phyloP scores from a whole-genome alignment of 2,113 vertebrate species.

The Crypturellus undulatus region DNA sequence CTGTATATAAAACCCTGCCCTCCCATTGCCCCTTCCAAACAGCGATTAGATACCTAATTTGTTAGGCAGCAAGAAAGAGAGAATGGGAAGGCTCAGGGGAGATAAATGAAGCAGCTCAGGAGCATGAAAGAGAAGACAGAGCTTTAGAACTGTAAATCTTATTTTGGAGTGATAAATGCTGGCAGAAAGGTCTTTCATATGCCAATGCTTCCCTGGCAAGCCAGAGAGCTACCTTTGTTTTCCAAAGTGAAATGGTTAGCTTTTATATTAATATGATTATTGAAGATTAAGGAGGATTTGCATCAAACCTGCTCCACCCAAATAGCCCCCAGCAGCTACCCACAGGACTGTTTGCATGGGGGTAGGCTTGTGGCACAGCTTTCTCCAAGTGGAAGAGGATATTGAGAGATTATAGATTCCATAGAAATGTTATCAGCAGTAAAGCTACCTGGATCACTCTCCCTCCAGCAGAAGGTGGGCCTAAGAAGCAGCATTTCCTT shows the following conservation, averaged over 20 bases:
- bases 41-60: constrained; percentile 69
- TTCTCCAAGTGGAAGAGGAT: not conserved
- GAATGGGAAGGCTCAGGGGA: constrained; percentile 55
- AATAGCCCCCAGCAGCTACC: not conserved
- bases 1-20: constrained; percentile 18
- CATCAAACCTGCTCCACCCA: constrained; percentile 40
- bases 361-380: not conserved
- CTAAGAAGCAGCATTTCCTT: not conserved
- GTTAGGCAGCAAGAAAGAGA: constrained; percentile 58
- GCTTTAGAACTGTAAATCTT: constrained; percentile 61
- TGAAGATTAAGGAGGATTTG: constrained; percentile 48
- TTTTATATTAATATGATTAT: constrained; percentile 50
- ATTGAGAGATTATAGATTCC: not conserved
- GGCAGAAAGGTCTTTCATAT: constrained; percentile 42
- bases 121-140: constrained; percentile 41
- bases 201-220: constrained; percentile 37
- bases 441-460: not conserved
- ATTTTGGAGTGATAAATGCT: constrained; percentile 38
- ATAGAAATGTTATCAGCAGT: not conserved
- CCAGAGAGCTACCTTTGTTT: constrained; percentile 63
- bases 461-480: not conserved
- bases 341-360: not conserved
- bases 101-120: constrained; percentile 48
- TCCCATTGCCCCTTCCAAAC: not conserved
- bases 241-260: constrained; percentile 40